These are phyloP conservation scores for Ceratoteleas bidentatus DNA, from an alignment of 1,140 invertebrate genomes.

Conservation along the genomic window DNA sequence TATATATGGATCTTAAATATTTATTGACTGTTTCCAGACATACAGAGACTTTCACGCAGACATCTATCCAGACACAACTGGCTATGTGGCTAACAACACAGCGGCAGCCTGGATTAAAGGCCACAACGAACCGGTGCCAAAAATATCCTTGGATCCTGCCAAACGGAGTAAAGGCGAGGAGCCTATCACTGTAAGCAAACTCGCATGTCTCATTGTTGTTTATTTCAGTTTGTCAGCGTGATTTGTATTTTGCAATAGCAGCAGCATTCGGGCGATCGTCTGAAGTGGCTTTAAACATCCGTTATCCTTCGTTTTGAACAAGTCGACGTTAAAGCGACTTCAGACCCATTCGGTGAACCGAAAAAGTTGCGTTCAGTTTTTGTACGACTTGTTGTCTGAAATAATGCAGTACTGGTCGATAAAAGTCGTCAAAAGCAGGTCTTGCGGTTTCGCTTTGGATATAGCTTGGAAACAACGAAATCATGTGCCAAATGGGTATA, in stretches of 20 bases:
- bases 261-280: constrained; percentile 13
- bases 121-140: constrained; percentile 86
- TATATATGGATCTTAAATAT: too few species aligned
- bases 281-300: constrained; percentile 6
- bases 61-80: constrained; percentile 93
- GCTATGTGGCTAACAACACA: constrained; percentile 88
- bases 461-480: neutral
- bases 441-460: neutral
- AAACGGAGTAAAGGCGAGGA: constrained; percentile 84
- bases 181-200: constrained; percentile 84
- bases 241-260: constrained; percentile 14
- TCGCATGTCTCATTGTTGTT: constrained; percentile 7
- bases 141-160: constrained; percentile 90
- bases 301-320: neutral
- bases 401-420: constrained; percentile 30
- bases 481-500: too few species aligned
- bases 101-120: constrained; percentile 90
- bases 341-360: neutral
- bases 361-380: constrained; percentile 8
- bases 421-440: constrained; percentile 53
- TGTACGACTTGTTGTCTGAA: constrained; percentile 37
- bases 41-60: constrained; percentile 96
- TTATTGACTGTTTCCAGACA: constrained; percentile 83
- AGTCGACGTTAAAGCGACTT: neutral
- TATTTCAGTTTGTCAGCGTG: neutral